Evolutionary conservation across 2,113 vertebrate species (phyloP).

Genomic region (Salminus brasiliensis): DNA sequence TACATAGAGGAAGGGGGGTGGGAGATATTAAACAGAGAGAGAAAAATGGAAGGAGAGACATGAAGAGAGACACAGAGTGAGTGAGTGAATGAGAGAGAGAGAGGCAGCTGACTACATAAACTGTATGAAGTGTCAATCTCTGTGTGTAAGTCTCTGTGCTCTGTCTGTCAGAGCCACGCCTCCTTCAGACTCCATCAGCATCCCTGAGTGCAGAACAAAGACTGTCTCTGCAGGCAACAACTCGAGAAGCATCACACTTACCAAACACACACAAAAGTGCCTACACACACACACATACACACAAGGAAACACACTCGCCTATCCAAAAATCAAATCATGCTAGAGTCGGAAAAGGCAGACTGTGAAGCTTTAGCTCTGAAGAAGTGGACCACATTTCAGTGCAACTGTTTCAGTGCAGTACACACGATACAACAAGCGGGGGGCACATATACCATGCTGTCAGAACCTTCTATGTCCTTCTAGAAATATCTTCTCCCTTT

Average conservation of each 20-base stretch:
- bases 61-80: background rate
- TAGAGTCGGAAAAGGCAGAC: background rate
- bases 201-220: constrained; percentile 15
- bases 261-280: background rate
- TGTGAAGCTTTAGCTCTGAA: background rate
- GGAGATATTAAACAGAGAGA: too few relatives aligned
- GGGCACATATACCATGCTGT: too few relatives aligned
- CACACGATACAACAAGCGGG: too few relatives aligned
- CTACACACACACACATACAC: constrained; percentile 5
- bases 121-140: constrained; percentile 6
- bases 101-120: background rate
- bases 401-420: too few relatives aligned
- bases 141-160: constrained; percentile 20
- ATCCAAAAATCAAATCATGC: constrained; percentile 11
- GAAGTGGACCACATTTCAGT: too few relatives aligned
- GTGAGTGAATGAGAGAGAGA: background rate
- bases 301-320: background rate
- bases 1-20: too few relatives aligned
- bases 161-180: constrained; percentile 8
- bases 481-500: too few relatives aligned
- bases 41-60: background rate
- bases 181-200: background rate
- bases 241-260: constrained; percentile 15
- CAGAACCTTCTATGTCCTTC: too few relatives aligned
- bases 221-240: background rate